Base-by-base conservation (phyloP, 2,113 vertebrate genomes). In the Casuarius casuarius region DNA sequence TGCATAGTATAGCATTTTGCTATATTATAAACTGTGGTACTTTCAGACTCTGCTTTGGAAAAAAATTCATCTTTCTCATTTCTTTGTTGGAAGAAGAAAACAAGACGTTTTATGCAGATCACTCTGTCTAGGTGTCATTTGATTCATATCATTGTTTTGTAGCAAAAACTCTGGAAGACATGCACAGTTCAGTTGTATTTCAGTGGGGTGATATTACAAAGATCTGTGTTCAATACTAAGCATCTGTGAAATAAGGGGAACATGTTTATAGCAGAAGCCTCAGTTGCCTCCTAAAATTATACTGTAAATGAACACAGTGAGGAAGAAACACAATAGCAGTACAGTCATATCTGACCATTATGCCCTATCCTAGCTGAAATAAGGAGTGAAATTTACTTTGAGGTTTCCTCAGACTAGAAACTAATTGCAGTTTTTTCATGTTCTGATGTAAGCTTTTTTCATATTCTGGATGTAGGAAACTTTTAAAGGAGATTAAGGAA, bases 101-200 rank as follows among this genome's bases (percentile, higher is more conserved):
- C 0, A 38, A 58, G 25, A 38, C 52, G 25, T 13, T 71, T 72
- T n/a, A 3, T 5, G 19, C 16, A 63, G 58, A 40, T 80, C 35
- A 38, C 12, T 71, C 25, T 2, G 4, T 51, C 54, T 31, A 72
- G 31, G 9, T 46, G 31, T 4, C 2, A 4, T 72, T 88, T 54
- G 29, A 14, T 42, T 66, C 40, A 28, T 42, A 42, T 66, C 22
- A 59, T 33, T 22, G 63, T 4, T 46, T 81, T 89, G 28, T 82
- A 14, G 15, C 25, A 23, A 40, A 51, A n/a, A 13, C 20, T 58
- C 23, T 42, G 22, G 33, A 22, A 48, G 72, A 38, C 12, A 46
- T 0, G 16, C 7, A 9, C 7, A 44, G 16, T 20, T 65, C 28
- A 18, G 19, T 31, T 65, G 23, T 72, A 19, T 0, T 0, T 46